phyloP scores from a whole-genome alignment of 2,888 invertebrate species.

The Drosophila seclusa region DNA sequence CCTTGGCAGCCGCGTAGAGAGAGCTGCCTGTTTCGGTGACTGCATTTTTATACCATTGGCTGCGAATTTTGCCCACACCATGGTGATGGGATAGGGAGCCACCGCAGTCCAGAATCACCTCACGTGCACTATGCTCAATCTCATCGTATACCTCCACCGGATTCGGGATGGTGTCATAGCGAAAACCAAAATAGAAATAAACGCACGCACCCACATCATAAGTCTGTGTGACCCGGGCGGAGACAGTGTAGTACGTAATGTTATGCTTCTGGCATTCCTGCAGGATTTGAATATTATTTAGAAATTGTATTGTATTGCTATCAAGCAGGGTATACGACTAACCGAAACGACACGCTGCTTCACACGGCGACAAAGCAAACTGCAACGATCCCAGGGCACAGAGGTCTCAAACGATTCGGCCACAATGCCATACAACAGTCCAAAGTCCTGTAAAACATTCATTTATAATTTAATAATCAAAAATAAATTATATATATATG shows the following conservation, averaged over 20 bases:
- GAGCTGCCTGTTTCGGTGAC: slow-evolving; percentile 93
- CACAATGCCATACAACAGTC: slow-evolving; percentile 93
- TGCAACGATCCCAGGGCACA: slow-evolving; percentile 97
- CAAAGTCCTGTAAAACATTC: slow-evolving; percentile 90
- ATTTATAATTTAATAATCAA: not conserved
- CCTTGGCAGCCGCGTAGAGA: slow-evolving; percentile 92
- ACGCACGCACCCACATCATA: slow-evolving; percentile 99
- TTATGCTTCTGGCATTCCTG: slow-evolving; percentile 87
- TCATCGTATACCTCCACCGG: slow-evolving; percentile 93
- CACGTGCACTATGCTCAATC: slow-evolving; percentile 94
- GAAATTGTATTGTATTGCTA: not conserved
- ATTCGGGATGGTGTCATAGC: slow-evolving; percentile 87
- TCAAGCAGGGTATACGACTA: slow-evolving; percentile 35
- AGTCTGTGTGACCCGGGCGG: slow-evolving; percentile 96
- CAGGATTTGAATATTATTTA: not conserved
- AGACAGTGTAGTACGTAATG: slow-evolving; percentile 89
- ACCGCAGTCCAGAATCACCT: slow-evolving; percentile 93
- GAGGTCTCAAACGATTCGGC: slow-evolving; percentile 99
- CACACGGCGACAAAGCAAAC: slow-evolving; percentile 94
- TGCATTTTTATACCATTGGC: slow-evolving; percentile 93
- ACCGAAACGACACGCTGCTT: slow-evolving; percentile 90
- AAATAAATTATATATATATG: not conserved
- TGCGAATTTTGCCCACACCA: slow-evolving; percentile 96
- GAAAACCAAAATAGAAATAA: slow-evolving; percentile 97
- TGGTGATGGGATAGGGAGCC: slow-evolving; percentile 98